A percentile compares a stretch with the other conserved stretches of the same genome.
Conservation (phyloP, 1,140 invertebrate species). For the Leptinotarsa lineolata region DNA sequence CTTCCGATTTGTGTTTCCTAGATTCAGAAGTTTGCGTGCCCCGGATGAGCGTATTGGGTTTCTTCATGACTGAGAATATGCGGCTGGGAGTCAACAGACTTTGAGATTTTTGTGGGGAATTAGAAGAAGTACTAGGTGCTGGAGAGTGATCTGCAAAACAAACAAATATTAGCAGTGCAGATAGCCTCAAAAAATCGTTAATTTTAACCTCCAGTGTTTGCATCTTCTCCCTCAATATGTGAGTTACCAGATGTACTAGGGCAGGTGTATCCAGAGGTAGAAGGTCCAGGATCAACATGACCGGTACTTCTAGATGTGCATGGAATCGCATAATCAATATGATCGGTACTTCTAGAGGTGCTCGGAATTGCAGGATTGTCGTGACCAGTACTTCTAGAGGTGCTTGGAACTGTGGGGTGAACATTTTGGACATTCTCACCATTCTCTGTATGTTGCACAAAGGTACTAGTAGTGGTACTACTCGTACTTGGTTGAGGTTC, state of each 20-base stretch:
- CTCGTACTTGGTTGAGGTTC: conserved; percentile 26
- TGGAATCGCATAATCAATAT: not conserved
- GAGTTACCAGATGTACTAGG: conserved; percentile 8
- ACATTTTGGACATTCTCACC: not conserved
- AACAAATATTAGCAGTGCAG: not conserved
- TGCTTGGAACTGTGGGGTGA: not conserved
- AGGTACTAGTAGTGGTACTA: conserved; percentile 29
- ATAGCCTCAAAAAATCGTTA: too few species aligned
- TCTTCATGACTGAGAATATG: conserved; percentile 41
- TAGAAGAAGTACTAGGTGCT: not conserved
- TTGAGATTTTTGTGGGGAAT: conserved; percentile 30
- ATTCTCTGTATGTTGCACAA: not conserved
- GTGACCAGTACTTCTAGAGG: conserved; percentile 14
- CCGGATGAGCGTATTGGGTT: conserved; percentile 40
- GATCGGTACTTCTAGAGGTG: not conserved
- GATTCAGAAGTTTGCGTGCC: conserved; percentile 43
- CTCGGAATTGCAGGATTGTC: not conserved
- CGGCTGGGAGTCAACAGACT: conserved; percentile 43
- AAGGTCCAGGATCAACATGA: not conserved
- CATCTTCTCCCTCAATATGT: not conserved
- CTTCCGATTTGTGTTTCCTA: conserved; percentile 40
- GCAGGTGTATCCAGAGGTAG: not conserved
- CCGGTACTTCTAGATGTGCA: not conserved
- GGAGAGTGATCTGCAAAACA: not conserved
- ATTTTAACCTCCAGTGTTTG: not conserved